Percentiles rank a stretch among this genome's conserved stretches.
These are phyloP conservation scores for Lontra canadensis DNA, from an alignment of 2,113 vertebrate species.

Conservation along the genomic window DNA sequence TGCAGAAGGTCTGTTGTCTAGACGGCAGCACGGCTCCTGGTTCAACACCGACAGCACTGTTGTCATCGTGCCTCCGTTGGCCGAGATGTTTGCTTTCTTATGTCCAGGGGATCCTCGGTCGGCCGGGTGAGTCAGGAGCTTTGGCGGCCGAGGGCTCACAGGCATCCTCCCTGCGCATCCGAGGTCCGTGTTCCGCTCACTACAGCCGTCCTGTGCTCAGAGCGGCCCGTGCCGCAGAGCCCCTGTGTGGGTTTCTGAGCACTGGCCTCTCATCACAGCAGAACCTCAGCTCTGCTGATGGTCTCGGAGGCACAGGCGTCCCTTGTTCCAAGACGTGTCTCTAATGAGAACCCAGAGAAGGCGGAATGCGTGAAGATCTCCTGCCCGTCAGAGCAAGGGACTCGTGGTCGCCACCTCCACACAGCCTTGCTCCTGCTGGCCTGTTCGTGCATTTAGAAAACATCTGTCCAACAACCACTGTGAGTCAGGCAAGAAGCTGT, in stretches of 20 bases:
- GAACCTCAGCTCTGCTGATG: neutral
- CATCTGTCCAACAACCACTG: fast-evolving
- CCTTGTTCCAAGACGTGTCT: too few species aligned
- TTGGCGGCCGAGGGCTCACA: neutral
- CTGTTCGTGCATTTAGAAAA: neutral
- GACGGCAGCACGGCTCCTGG: fast-evolving
- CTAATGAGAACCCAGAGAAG: neutral
- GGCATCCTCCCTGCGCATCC: neutral
- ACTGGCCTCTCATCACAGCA: neutral
- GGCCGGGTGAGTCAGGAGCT: neutral
- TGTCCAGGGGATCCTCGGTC: neutral
- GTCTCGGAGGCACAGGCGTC: neutral
- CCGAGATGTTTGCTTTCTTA: neutral
- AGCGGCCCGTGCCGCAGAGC: neutral
- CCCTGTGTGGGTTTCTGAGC: neutral
- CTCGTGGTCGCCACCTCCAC: fast-evolving
- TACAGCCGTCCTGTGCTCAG: too few species aligned
- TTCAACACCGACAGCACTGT: too few species aligned
- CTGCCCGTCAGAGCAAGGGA: neutral
- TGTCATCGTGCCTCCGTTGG: fast-evolving
- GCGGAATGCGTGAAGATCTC: fast-evolving
- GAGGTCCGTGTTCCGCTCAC: too few species aligned
- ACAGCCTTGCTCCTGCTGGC: fast-evolving
- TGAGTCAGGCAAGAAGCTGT: fast-evolving
- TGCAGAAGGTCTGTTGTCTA: too few species aligned